A percentile compares a stretch with the other conserved stretches of the same genome.
phyloP scores from a whole-genome alignment of 2,888 invertebrate species.

The Biston betularia region DNA sequence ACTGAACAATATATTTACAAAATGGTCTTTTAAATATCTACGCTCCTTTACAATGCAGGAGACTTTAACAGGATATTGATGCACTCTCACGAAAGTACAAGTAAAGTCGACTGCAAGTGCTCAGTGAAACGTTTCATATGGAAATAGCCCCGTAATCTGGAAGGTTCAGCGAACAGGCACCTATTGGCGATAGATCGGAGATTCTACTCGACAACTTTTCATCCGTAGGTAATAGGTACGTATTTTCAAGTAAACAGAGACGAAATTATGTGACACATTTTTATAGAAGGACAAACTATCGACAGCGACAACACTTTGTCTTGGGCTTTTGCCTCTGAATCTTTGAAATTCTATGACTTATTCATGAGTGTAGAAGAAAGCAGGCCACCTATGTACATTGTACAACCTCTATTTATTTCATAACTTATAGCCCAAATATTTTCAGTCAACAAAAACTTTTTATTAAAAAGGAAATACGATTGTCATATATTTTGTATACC shows the following conservation, averaged over 20 bases:
- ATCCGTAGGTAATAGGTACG: slow-evolving; percentile 52
- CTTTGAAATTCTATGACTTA: slow-evolving; percentile 45
- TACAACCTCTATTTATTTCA: slow-evolving; percentile 24
- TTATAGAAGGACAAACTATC: slow-evolving; percentile 53
- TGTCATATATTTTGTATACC: too few relatives aligned
- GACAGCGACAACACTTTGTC: slow-evolving; percentile 51
- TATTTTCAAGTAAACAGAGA: slow-evolving; percentile 61
- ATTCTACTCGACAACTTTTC: slow-evolving; percentile 67
- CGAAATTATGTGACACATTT: slow-evolving; percentile 57
- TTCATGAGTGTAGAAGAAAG: slow-evolving; percentile 43
- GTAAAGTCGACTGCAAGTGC: slow-evolving; percentile 66
- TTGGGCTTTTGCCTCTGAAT: slow-evolving; percentile 44
- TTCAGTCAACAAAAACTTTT: neutral
- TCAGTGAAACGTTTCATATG: slow-evolving; percentile 82
- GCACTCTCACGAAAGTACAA: slow-evolving; percentile 67
- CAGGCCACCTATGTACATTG: slow-evolving; percentile 21
- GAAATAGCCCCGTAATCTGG: slow-evolving; percentile 81
- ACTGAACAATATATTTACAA: slow-evolving; percentile 48
- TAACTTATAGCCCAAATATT: slow-evolving; percentile 7
- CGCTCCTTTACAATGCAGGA: slow-evolving; percentile 61
- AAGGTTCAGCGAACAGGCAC: slow-evolving; percentile 69
- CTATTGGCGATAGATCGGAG: slow-evolving; percentile 72
- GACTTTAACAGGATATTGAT: slow-evolving; percentile 65
- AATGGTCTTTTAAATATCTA: slow-evolving; percentile 59
- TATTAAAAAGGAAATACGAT: too few relatives aligned